Evolutionary conservation across 2,888 invertebrate genomes (phyloP).

Genomic region (Neria commutata): DNA sequence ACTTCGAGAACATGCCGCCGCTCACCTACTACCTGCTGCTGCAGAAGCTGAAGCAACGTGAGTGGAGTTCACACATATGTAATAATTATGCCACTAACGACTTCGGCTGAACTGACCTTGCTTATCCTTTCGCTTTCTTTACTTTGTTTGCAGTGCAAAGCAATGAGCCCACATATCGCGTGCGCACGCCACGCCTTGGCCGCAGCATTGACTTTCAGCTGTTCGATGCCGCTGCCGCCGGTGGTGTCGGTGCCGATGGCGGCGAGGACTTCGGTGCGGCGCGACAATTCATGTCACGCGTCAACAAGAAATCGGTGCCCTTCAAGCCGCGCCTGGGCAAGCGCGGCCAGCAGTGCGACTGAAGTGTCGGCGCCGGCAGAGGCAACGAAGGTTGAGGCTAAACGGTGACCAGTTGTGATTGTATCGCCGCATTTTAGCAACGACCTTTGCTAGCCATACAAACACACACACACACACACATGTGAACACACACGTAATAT

Average conservation of each 20-base stretch:
- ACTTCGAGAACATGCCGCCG: constrained; percentile 53
- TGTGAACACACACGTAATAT: no score
- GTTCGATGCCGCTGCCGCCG: constrained; percentile 35
- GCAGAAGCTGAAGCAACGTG: constrained; percentile 52
- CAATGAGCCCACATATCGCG: constrained; percentile 48
- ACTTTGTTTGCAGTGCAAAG: constrained; percentile 46
- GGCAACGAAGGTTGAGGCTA: constrained; percentile 45
- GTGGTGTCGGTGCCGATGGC: constrained; percentile 31
- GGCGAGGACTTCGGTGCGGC: constrained; percentile 27
- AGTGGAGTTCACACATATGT: constrained; percentile 25
- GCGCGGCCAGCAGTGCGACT: constrained; percentile 50
- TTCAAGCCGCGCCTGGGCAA: constrained; percentile 63
- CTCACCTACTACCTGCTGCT: constrained; percentile 50
- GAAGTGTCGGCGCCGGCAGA: constrained; percentile 27
- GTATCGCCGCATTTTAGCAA: constrained; percentile 3
- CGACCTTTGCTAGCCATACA: neutral
- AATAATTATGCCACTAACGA: constrained; percentile 13
- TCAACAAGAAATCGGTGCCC: constrained; percentile 62
- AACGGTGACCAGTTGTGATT: neutral
- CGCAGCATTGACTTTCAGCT: constrained; percentile 60
- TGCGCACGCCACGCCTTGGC: constrained; percentile 63
- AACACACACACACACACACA: no score
- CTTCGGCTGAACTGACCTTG: constrained; percentile 18
- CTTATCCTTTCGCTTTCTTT: constrained; percentile 10
- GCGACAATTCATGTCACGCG: constrained; percentile 63